These are phyloP conservation scores for Lithophane ornitopus DNA, from an alignment of 2,888 invertebrate genomes.

Conservation along the genomic window DNA sequence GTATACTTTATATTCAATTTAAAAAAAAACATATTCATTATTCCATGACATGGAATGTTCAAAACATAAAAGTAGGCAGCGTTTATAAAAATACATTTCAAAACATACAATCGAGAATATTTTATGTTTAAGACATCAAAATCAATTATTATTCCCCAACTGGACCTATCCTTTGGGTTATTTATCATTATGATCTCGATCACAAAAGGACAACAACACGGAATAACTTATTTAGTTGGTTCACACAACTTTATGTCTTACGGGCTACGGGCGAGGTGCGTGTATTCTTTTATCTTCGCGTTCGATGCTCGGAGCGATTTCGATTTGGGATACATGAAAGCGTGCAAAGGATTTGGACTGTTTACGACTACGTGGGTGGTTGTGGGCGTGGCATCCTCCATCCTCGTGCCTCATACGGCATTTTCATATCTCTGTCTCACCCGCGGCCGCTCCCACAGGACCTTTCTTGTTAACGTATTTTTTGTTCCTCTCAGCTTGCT, in stretches of 20 bases:
- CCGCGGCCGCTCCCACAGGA: constrained; percentile 89
- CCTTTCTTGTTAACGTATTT: constrained; percentile 89
- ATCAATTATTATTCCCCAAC: constrained; percentile 89
- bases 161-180: constrained; percentile 88
- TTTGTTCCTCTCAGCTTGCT: constrained; percentile 87
- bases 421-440: constrained; percentile 76
- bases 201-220: constrained; percentile 86
- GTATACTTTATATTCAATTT: constrained; percentile 46
- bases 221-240: constrained; percentile 87
- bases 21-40: constrained; percentile 60
- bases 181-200: constrained; percentile 90
- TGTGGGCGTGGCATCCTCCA: constrained; percentile 86
- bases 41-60: constrained; percentile 56
- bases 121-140: constrained; percentile 90
- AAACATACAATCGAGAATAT: constrained; percentile 79
- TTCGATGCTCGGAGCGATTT: constrained; percentile 87
- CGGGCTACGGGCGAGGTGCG: constrained; percentile 67
- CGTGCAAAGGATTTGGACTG: constrained; percentile 90
- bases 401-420: constrained; percentile 73
- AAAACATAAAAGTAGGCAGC: constrained; percentile 62
- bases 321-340: constrained; percentile 90
- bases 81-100: constrained; percentile 68
- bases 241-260: constrained; percentile 80
- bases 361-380: constrained; percentile 90
- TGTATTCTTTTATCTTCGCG: constrained; percentile 72